A percentile compares a stretch with the other conserved stretches of the same genome.
These are phyloP conservation scores for Syrrhaptes paradoxus DNA, from an alignment of 2,113 vertebrate species.

Conservation along the genomic window DNA sequence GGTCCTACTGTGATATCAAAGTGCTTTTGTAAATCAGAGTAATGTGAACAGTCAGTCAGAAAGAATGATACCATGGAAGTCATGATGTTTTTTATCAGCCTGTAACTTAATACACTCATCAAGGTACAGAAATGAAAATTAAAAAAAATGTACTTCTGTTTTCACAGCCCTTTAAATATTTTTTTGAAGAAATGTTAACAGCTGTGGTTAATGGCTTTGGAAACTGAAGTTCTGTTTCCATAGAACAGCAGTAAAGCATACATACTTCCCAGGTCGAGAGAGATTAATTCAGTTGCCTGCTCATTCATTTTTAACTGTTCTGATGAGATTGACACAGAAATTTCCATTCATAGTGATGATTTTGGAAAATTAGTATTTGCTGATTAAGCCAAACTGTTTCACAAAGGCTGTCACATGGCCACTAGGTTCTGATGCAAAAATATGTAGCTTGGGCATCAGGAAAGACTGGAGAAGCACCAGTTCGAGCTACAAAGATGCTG, in stretches of 20 bases:
- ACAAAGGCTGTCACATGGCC: not conserved
- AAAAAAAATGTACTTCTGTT: not conserved
- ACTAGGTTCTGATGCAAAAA: not conserved
- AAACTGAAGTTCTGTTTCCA: not conserved
- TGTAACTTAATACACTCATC: not conserved
- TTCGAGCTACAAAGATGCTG: accelerated
- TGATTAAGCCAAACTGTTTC: not conserved
- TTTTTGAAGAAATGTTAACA: not conserved
- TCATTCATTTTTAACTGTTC: not conserved
- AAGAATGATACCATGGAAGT: not conserved
- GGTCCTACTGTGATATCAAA: not conserved
- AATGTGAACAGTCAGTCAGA: not conserved
- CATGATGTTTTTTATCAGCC: not conserved
- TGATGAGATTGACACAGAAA: not conserved
- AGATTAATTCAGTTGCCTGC: not conserved
- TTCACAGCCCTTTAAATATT: not conserved
- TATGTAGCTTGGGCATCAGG: accelerated
- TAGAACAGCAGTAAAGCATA: not conserved
- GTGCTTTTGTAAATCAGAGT: not conserved
- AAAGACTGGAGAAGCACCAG: not conserved
- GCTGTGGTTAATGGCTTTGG: not conserved
- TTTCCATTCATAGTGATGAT: not conserved
- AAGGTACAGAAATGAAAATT: not conserved
- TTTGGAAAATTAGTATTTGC: not conserved
- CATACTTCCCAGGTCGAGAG: not conserved